Evolutionary conservation across 2,797 vertebrate species (phyloP).

Genomic region (Rhynchonycteris naso): DNA sequence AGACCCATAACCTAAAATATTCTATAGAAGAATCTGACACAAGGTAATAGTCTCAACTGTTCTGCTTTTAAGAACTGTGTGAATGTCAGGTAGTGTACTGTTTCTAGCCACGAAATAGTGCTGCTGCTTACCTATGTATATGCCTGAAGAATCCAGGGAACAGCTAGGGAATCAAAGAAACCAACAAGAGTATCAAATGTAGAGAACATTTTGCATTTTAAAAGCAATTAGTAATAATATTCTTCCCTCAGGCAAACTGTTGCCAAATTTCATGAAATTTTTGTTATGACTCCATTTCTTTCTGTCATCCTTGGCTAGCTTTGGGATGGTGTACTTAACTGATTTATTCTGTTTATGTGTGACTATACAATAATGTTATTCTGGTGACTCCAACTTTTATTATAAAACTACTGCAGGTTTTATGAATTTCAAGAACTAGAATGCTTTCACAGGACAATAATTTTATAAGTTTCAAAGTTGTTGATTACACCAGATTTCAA

Average conservation of each 20-base stretch:
- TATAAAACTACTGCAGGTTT: slow-evolving; percentile 3
- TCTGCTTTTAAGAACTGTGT: too few relatives aligned
- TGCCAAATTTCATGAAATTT: not conserved
- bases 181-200: not conserved
- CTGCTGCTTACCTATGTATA: not conserved
- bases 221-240: not conserved
- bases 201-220: slow-evolving; percentile 27
- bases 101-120: not conserved
- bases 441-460: not conserved
- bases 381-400: slow-evolving; percentile 3
- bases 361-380: not conserved
- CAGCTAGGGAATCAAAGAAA: slow-evolving; percentile 16
- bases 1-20: not conserved
- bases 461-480: not conserved
- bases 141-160: slow-evolving; percentile 25
- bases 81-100: not conserved
- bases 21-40: not conserved
- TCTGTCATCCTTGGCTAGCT: not conserved
- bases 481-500: slow-evolving; percentile 23
- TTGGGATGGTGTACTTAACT: not conserved
- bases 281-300: not conserved
- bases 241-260: slow-evolving; percentile 1
- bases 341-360: not conserved
- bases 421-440: not conserved
- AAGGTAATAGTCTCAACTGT: not conserved